A percentile compares a stretch with the other conserved stretches of the same genome.
Conservation (phyloP, 2,888 invertebrate genomes). For the Drosophila infuscata region DNA sequence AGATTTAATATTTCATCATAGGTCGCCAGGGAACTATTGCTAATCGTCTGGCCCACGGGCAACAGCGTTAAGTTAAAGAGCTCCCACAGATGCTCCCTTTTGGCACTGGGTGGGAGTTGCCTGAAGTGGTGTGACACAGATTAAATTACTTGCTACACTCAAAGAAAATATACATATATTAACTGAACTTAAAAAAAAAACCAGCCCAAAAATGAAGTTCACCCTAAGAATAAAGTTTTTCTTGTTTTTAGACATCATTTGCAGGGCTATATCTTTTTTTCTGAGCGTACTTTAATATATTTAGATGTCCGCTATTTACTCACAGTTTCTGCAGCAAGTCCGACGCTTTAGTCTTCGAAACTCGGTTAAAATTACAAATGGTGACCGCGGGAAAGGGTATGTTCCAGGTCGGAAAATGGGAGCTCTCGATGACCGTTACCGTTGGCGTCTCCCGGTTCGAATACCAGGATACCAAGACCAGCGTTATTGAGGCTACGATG, state of each 20-base stretch:
- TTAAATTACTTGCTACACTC: background rate
- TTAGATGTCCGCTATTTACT: constrained; percentile 57
- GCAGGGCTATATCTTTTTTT: background rate
- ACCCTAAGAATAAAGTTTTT: no score
- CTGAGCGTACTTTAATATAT: background rate
- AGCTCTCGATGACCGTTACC: constrained; percentile 87
- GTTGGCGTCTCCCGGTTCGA: constrained; percentile 88
- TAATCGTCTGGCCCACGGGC: constrained; percentile 65
- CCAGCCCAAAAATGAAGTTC: no score
- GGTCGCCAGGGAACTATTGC: constrained; percentile 59
- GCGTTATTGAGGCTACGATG: constrained; percentile 86
- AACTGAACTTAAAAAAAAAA: background rate
- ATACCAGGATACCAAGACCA: constrained; percentile 87
- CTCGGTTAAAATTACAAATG: constrained; percentile 87
- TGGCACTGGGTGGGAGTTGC: constrained; percentile 81
- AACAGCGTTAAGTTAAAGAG: constrained; percentile 80
- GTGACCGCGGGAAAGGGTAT: constrained; percentile 87
- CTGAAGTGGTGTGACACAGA: constrained; percentile 27
- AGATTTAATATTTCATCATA: constrained; percentile 71
- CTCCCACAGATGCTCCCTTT: constrained; percentile 66
- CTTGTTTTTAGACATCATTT: no score
- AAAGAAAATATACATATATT: background rate
- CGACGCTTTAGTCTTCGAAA: constrained; percentile 85
- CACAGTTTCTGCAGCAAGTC: constrained; percentile 85
- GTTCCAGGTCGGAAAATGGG: constrained; percentile 87